These are phyloP conservation scores for Xestia rhomboidea DNA, from an alignment of 2,888 invertebrate genomes.

Conservation along the genomic window DNA sequence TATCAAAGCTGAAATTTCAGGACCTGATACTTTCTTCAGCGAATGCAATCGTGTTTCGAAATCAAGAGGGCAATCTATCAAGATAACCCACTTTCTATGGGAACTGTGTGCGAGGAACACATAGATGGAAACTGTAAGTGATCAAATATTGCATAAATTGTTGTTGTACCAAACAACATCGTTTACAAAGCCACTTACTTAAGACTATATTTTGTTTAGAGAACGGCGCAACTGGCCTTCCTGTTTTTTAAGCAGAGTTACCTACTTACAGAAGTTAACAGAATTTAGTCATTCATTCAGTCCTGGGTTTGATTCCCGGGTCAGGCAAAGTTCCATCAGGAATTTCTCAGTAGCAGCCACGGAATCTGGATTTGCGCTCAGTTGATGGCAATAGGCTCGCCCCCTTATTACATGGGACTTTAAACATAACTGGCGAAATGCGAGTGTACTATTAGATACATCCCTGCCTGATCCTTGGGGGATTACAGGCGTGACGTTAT, in stretches of 20 bases:
- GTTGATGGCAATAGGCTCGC: too few relatives aligned
- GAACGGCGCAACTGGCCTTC: conserved; percentile 27
- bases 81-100: conserved; percentile 88
- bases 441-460: too few relatives aligned
- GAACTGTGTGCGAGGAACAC: conserved; percentile 79
- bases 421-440: too few relatives aligned
- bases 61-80: conserved; percentile 83
- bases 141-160: conserved; percentile 71
- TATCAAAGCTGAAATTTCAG: conserved; percentile 63
- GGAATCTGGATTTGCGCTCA: too few relatives aligned
- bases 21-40: conserved; percentile 67
- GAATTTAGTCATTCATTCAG: too few relatives aligned
- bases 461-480: too few relatives aligned
- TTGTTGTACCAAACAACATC: conserved; percentile 31
- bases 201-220: conserved; percentile 20
- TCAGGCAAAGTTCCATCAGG: too few relatives aligned
- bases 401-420: too few relatives aligned
- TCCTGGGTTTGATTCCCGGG: too few relatives aligned
- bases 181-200: background rate
- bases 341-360: too few relatives aligned
- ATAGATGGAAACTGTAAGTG: conserved; percentile 64
- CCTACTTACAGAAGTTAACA: background rate
- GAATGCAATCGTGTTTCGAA: conserved; percentile 74
- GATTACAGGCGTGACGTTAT: too few relatives aligned
- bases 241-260: conserved; percentile 41